Percentiles rank a stretch among this genome's conserved stretches.
phyloP scores from a whole-genome alignment of 64 coral and sea anemone genomes.

The Dendronephthya gigantea region DNA sequence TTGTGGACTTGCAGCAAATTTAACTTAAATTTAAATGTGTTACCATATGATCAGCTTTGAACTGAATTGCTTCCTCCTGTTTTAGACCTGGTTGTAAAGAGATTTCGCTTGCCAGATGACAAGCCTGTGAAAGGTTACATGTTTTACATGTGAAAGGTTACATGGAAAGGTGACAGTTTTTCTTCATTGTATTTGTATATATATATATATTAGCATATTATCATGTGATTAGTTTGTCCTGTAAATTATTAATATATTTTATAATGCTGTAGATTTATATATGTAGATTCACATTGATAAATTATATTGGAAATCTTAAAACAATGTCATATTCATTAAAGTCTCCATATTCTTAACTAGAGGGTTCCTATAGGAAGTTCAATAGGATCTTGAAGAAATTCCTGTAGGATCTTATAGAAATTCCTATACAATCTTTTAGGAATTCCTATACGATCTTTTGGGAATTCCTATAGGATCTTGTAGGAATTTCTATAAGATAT shows the following conservation, averaged over 20 bases:
- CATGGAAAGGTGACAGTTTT: neutral
- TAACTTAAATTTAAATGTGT: neutral
- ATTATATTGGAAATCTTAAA: neutral
- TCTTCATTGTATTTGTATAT: neutral
- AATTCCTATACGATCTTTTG: too few species aligned
- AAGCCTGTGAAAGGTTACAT: neutral
- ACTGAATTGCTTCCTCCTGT: too few species aligned
- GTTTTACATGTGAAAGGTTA: neutral
- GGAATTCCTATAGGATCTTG: too few species aligned
- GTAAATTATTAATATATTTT: neutral
- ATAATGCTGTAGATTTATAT: neutral
- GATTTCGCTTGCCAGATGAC: neutral
- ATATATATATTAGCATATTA: too few species aligned
- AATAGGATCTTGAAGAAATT: neutral
- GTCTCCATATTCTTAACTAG: neutral
- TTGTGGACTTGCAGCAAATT: neutral
- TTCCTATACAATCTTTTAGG: too few species aligned
- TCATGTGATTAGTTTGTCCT: neutral
- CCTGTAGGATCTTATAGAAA: too few species aligned
- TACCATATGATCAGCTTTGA: too few species aligned
- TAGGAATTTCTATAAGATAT: too few species aligned
- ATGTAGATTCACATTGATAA: neutral
- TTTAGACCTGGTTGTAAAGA: constrained; percentile 11
- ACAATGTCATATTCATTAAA: neutral
- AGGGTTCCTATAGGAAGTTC: neutral